These are phyloP conservation scores for Oryzaephilus surinamensis DNA, from an alignment of 1,140 invertebrate genomes.

Conservation along the genomic window DNA sequence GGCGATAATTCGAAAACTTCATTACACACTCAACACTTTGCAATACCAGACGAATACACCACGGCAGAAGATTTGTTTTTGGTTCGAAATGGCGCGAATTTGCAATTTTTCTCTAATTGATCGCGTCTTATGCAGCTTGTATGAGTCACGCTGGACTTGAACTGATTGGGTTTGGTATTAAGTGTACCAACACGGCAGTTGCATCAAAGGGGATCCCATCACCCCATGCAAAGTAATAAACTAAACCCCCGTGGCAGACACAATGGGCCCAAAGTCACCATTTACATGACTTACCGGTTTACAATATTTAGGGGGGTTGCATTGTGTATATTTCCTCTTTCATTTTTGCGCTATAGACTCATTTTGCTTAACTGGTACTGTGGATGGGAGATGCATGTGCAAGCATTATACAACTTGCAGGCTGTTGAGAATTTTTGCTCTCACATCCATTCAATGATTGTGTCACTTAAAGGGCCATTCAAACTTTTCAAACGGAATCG, in stretches of 20 bases:
- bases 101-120: too few relatives aligned
- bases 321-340: too few relatives aligned
- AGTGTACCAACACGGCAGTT: slow-evolving; percentile 10
- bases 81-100: slow-evolving; percentile 3
- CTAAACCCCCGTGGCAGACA: not conserved
- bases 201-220: slow-evolving; percentile 12
- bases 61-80: not conserved
- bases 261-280: not conserved
- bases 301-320: slow-evolving; percentile 18
- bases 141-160: slow-evolving; percentile 17
- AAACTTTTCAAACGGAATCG: too few relatives aligned
- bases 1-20: slow-evolving; percentile 1
- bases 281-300: slow-evolving; percentile 13
- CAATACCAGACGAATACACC: not conserved
- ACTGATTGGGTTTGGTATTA: slow-evolving; percentile 10
- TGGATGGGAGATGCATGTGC: too few relatives aligned
- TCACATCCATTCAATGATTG: too few relatives aligned
- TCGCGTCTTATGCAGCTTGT: slow-evolving; percentile 12
- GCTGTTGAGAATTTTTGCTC: too few relatives aligned
- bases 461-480: too few relatives aligned
- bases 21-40: not conserved
- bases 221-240: slow-evolving; percentile 10
- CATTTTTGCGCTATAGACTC: too few relatives aligned
- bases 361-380: too few relatives aligned
- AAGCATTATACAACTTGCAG: too few relatives aligned